Conservation (phyloP, 1,140 invertebrate genomes). For the Drosophila kikkawai region DNA sequence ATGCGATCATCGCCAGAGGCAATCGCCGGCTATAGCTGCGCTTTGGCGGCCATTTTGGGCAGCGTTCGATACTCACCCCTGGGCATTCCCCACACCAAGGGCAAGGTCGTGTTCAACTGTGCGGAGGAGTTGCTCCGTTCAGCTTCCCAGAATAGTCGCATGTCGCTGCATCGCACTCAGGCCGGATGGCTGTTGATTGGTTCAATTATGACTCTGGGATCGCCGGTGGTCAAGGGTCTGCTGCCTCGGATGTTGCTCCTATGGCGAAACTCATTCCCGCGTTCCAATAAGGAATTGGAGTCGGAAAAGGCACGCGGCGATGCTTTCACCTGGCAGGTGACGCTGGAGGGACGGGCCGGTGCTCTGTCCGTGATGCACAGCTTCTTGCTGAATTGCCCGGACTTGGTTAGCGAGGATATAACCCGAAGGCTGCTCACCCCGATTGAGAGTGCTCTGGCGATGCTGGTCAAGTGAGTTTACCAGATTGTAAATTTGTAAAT, state of each 20-base stretch:
- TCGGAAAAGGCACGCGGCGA: constrained; percentile 98
- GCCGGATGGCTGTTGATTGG: constrained; percentile 99
- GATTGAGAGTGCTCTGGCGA: constrained; percentile 96
- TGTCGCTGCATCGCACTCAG: constrained; percentile 97
- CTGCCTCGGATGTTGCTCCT: constrained; percentile 96
- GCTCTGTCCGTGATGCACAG: constrained; percentile 98
- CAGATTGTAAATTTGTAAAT: background rate
- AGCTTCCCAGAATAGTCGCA: constrained; percentile 97
- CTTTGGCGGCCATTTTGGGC: constrained; percentile 96
- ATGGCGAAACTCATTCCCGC: constrained; percentile 99
- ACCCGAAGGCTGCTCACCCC: constrained; percentile 94
- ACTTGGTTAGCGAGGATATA: constrained; percentile 96
- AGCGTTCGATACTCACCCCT: constrained; percentile 95
- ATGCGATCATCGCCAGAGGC: constrained; percentile 96
- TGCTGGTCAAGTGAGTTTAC: constrained; percentile 94
- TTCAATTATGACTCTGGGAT: constrained; percentile 97
- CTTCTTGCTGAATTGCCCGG: constrained; percentile 95
- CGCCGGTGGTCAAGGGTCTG: constrained; percentile 95
- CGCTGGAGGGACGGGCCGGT: constrained; percentile 97
- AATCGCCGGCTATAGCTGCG: constrained; percentile 97
- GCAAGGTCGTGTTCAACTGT: constrained; percentile 98
- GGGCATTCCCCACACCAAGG: constrained; percentile 98
- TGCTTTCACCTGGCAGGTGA: constrained; percentile 99
- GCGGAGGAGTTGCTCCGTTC: constrained; percentile 98
- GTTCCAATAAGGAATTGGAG: constrained; percentile 97